These are phyloP conservation scores for Hanleya hanleyi DNA, from an alignment of 2,888 invertebrate species.

Conservation along the genomic window DNA sequence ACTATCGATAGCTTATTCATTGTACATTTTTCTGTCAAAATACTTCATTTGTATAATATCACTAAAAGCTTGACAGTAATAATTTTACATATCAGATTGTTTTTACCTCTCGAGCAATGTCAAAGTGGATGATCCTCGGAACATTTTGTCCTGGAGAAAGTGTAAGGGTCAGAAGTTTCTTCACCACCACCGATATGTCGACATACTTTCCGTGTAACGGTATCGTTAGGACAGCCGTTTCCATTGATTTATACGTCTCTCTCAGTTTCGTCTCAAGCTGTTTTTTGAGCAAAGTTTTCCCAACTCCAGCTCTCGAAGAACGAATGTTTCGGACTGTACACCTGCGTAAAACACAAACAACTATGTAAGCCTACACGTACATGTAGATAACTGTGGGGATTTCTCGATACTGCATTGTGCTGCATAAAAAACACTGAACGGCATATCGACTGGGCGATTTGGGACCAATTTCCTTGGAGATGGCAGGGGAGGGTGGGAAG, in stretches of 20 bases:
- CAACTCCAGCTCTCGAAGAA: slow-evolving; percentile 58
- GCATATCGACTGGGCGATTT: too few species aligned
- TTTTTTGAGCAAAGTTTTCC: slow-evolving; percentile 52
- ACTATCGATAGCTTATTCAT: too few species aligned
- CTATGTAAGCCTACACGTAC: not conserved
- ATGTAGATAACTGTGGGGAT: too few species aligned
- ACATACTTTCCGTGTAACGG: slow-evolving; percentile 46
- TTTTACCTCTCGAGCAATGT: slow-evolving; percentile 55
- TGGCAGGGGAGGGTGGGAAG: too few species aligned
- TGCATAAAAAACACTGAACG: too few species aligned
- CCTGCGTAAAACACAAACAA: slow-evolving; percentile 31
- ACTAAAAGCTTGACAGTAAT: too few species aligned
- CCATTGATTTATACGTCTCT: not conserved
- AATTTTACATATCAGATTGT: too few species aligned
- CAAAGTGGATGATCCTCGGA: slow-evolving; percentile 56
- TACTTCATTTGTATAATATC: too few species aligned
- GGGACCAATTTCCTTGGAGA: too few species aligned
- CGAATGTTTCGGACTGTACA: slow-evolving; percentile 53
- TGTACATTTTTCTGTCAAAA: too few species aligned
- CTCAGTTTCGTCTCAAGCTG: slow-evolving; percentile 41
- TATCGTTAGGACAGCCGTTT: slow-evolving; percentile 29
- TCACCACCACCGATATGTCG: slow-evolving; percentile 36
- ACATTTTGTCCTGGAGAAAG: slow-evolving; percentile 25
- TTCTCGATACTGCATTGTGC: too few species aligned
- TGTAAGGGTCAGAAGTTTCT: slow-evolving; percentile 38